These are phyloP conservation scores for Brachionus koreanus DNA, from an alignment of 1,140 invertebrate species.

Conservation along the genomic window DNA sequence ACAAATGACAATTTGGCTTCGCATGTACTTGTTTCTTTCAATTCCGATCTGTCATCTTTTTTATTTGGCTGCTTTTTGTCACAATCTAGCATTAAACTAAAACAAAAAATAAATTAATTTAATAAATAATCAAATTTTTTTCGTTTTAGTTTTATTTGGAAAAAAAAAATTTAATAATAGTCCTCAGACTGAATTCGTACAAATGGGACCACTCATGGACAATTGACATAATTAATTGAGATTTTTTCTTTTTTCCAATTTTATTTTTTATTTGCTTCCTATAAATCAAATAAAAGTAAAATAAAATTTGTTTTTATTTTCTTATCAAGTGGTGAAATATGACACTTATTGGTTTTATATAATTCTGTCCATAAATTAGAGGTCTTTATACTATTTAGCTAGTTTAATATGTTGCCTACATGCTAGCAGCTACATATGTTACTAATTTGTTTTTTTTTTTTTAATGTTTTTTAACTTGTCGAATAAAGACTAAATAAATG, in stretches of 20 bases:
- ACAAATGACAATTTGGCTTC: neutral
- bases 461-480: neutral
- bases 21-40: neutral
- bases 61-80: neutral
- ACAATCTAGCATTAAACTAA: conserved; percentile 12
- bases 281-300: neutral
- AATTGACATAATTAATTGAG: neutral
- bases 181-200: neutral
- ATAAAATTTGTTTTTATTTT: neutral
- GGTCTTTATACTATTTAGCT: neutral
- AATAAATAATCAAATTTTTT: neutral
- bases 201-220: neutral
- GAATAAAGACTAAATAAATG: too few species aligned
- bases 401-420: neutral
- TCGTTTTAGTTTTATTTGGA: neutral
- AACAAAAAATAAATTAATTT: neutral
- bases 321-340: neutral
- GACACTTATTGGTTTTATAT: neutral
- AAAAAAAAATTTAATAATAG: neutral
- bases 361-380: neutral
- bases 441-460: too few species aligned
- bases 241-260: neutral
- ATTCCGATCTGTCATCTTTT: neutral
- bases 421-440: neutral
- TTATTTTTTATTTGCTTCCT: neutral